Evolutionary conservation across 2,888 invertebrate genomes (phyloP), one percentile per base, ranked within the genome.

Genomic region (Thalpophila matura): DNA sequence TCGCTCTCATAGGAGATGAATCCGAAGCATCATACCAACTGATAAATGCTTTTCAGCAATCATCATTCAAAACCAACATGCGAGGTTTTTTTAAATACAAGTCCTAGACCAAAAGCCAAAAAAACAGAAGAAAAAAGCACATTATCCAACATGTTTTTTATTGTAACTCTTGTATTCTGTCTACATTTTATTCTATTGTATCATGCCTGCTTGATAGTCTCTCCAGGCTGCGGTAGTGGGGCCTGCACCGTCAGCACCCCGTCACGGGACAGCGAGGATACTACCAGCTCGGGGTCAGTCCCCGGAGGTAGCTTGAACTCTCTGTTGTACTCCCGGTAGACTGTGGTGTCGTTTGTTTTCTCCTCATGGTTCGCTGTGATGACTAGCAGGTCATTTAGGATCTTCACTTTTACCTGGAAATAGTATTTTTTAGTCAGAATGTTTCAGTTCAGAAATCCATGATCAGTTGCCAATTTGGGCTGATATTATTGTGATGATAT

Each of bases 351-450:
- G 86, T 98, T 97, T 24, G 97, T 96, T 90, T 98, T 98, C 90
- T 99, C 99, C 89, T 99, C 98, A 89, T 99, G 99, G 86, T 97
- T 97, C 24, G 99, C 99, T 84, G 98, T 97, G 22, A 99, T 98
- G 96, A 97, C 86, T 1, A 96, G 78, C 0, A 77, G 56, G 45
- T 87, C 79, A 38, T 89, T 76, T 0, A 74, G 1, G 0, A 91
- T 56, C 26, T 80, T 81, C 0, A 91, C 89, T 38, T 65, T 77
- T 2, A 91, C 68, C 92, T 92, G 78, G 1, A 68, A 98, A 22
- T 26, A 12, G 18, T 6, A 24, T 22, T 16, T 24, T 35, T 2
- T 3, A n/a, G 16, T n/a, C n/a, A n/a, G n/a, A n/a, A n/a, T n/a
- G n/a, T n/a, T n/a, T n/a, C n/a, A n/a, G n/a, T n/a, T n/a, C n/a